Percentiles rank a stretch among this genome's conserved stretches.
These are phyloP conservation scores for Heliconius melpomene DNA, from an alignment of 1,140 invertebrate genomes.

Conservation along the genomic window DNA sequence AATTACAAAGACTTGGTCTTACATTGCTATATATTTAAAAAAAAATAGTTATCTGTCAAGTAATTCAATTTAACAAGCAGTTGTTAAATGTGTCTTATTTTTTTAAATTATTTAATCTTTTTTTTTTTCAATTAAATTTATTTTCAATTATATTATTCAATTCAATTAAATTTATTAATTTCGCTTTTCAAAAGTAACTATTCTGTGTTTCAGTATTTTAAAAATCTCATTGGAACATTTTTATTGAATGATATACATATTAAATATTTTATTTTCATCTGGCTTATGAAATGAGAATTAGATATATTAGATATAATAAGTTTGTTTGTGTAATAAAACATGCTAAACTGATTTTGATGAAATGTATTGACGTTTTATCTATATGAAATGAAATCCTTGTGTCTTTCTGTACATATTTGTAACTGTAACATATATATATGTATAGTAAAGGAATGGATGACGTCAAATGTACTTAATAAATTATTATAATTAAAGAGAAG, in stretches of 20 bases:
- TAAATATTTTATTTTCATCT: conserved; percentile 12
- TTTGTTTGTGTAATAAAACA: background rate
- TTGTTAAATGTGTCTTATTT: background rate
- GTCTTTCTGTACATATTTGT: conserved; percentile 55
- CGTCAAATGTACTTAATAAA: conserved; percentile 71
- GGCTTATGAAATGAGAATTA: background rate
- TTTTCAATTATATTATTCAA: too few species aligned
- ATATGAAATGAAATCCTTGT: conserved; percentile 10
- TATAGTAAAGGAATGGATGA: conserved; percentile 55
- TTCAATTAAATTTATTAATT: background rate
- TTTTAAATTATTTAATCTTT: background rate
- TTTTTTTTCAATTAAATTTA: too few species aligned
- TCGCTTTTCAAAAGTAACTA: conserved; percentile 3
- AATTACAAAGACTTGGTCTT: conserved; percentile 40
- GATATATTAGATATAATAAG: background rate
- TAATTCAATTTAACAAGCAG: conserved; percentile 1
- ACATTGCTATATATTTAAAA: background rate
- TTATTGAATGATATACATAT: background rate
- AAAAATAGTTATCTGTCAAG: background rate
- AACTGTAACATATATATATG: conserved; percentile 60
- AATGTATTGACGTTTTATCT: background rate
- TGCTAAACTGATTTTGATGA: background rate
- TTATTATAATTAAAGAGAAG: conserved; percentile 23
- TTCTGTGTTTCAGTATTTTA: conserved; percentile 37
- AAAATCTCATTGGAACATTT: conserved; percentile 33